phyloP scores from a whole-genome alignment of 2,888 invertebrate genomes.

The Thalpophila matura region DNA sequence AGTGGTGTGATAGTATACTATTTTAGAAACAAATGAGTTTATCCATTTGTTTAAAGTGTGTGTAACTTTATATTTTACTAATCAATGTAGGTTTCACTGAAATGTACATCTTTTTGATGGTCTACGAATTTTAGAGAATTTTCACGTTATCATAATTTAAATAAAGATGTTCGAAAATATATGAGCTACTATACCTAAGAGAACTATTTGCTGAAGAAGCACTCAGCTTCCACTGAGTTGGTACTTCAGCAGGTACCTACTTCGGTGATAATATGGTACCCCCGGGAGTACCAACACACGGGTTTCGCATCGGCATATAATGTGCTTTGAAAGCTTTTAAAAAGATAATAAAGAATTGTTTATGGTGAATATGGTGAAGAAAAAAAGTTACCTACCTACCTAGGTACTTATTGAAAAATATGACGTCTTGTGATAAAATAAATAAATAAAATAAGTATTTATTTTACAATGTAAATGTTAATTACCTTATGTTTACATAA shows the following conservation, averaged over 20 bases:
- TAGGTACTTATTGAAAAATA: conserved; percentile 22
- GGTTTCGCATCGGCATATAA: conserved; percentile 47
- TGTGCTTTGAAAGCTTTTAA: conserved; percentile 32
- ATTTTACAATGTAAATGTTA: neutral
- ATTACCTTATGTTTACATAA: neutral
- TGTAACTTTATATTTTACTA: too few species aligned
- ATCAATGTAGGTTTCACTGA: too few species aligned
- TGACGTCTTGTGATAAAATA: neutral
- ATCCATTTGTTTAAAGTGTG: too few species aligned
- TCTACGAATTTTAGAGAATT: conserved; percentile 1
- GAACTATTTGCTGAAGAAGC: conserved; percentile 49
- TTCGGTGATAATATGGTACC: conserved; percentile 35
- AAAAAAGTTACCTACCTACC: too few species aligned
- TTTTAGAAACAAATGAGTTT: too few species aligned
- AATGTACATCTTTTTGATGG: too few species aligned
- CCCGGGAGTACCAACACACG: conserved; percentile 39
- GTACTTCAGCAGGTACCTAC: conserved; percentile 28
- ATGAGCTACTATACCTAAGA: conserved; percentile 33
- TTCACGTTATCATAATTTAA: conserved; percentile 3
- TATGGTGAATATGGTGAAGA: conserved; percentile 4
- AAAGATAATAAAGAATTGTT: conserved; percentile 15
- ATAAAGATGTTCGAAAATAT: conserved; percentile 29
- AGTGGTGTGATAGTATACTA: too few species aligned
- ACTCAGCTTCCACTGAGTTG: conserved; percentile 42
- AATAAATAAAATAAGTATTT: neutral